Evolutionary conservation across 2,113 vertebrate genomes (phyloP), one percentile per base, ranked within the genome.

Genomic region (Tachysurus vachellii): DNA sequence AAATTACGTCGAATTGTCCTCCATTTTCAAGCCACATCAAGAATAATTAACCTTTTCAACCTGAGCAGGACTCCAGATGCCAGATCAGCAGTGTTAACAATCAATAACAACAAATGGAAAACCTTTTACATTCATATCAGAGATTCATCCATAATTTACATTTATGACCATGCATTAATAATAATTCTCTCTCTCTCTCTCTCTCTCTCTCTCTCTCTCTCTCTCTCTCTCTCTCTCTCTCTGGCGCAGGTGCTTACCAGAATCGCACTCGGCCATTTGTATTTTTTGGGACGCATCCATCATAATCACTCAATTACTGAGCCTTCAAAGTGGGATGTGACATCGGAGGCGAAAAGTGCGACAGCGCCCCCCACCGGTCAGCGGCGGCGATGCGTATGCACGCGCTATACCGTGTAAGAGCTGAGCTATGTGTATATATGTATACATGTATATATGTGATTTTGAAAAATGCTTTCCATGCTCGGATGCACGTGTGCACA

Each of bases 311-410:
- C 93, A 92, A 92, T 93, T 93, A 94, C 92, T 53, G 91, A 88
- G 91, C 92, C 92, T 91, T 91, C 89, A 92, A 94, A 93, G 90
- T 92, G 91, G 88, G 90, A 88, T 53, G 89, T 92, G 92, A 94
- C 92, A 92, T 90, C 89, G 47, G 68, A 90, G 88, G 91, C 88
- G 91, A 88, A 92, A 95, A 95, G 95, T 93, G 90, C 94, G 92
- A 91, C 94, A 96, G 95, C 95, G 95, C 95, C 95, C 93, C 95
- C 93, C 91, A 85, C 95, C 93, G 95, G 92, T 89, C 85, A 88
- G 82, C 86, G n/a, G 91, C 66, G 91, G 93, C 91, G 94, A 89
- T 91, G 90, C 93, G 94, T 88, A 89, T 87, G 86, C 89, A 28
- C 28, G 50, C n/a, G 10, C 42, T 83, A n/a, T 2, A 66, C 16